Conservation (phyloP, 1,140 invertebrate species). For the Trichoplusia ni region DNA sequence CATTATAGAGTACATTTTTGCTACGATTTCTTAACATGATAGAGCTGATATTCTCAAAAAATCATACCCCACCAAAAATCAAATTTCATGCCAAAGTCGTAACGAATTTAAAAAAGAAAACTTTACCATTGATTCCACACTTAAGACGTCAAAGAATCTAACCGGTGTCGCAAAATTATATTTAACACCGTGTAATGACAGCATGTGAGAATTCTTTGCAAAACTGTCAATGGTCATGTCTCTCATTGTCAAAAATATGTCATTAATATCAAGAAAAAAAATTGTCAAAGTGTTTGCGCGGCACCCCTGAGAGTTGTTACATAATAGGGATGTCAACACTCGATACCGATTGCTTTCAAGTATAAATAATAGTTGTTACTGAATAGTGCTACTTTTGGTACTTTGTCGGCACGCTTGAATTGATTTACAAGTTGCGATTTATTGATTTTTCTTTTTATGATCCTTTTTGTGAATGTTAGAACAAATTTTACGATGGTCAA, state of each 20-base stretch:
- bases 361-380: constrained; percentile 73
- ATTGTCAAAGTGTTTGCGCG: constrained; percentile 50
- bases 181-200: constrained; percentile 74
- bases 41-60: no score
- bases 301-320: constrained; percentile 70
- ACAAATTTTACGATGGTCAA: no score
- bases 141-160: constrained; percentile 3
- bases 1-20: no score
- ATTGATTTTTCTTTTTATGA: constrained; percentile 58
- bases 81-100: not conserved
- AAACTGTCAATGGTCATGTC: constrained; percentile 72
- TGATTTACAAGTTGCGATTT: constrained; percentile 44
- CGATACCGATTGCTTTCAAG: constrained; percentile 61
- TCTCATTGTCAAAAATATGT: constrained; percentile 71
- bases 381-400: constrained; percentile 45
- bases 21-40: no score
- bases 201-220: constrained; percentile 61
- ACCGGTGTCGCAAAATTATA: constrained; percentile 41
- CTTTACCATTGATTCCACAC: not conserved
- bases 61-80: no score
- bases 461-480: no score
- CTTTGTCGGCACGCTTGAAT: constrained; percentile 67
- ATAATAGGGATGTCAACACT: constrained; percentile 79
- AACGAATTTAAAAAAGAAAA: not conserved
- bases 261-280: constrained; percentile 73